Conservation (phyloP, 2,888 invertebrate species). For the Brachyptera putata region DNA sequence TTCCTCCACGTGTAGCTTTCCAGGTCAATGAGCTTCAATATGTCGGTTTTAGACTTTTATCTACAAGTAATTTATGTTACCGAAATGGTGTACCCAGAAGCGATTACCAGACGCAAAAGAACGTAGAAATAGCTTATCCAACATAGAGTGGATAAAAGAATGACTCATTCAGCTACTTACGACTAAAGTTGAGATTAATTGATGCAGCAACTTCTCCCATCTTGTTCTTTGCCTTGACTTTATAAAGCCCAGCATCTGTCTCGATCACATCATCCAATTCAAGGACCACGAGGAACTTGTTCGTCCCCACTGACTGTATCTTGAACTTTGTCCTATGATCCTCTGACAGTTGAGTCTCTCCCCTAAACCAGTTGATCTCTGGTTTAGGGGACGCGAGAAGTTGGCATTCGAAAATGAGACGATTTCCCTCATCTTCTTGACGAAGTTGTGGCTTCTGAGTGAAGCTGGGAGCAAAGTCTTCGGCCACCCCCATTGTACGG, state of each 20-base stretch:
- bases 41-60: no score
- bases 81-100: no score
- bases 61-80: no score
- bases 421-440: conserved; percentile 94
- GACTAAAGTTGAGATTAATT: conserved; percentile 95
- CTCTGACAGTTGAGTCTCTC: conserved; percentile 77
- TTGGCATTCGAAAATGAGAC: conserved; percentile 91
- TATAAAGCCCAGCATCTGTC: conserved; percentile 92
- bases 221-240: conserved; percentile 94
- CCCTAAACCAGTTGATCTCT: conserved; percentile 87
- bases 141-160: no score
- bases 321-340: conserved; percentile 84
- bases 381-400: conserved; percentile 83
- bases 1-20: no score
- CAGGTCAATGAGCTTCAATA: no score
- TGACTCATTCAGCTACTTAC: no score
- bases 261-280: conserved; percentile 95
- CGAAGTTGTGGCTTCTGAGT: conserved; percentile 95
- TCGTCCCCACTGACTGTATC: conserved; percentile 78
- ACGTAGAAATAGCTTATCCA: no score
- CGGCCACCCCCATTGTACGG: conserved; percentile 75
- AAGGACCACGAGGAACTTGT: conserved; percentile 86
- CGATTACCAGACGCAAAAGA: no score
- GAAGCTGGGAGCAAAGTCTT: conserved; percentile 97
- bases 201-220: conserved; percentile 96